Base-by-base conservation (phyloP, 2,113 vertebrate species). In the Percopsis transmontana region DNA sequence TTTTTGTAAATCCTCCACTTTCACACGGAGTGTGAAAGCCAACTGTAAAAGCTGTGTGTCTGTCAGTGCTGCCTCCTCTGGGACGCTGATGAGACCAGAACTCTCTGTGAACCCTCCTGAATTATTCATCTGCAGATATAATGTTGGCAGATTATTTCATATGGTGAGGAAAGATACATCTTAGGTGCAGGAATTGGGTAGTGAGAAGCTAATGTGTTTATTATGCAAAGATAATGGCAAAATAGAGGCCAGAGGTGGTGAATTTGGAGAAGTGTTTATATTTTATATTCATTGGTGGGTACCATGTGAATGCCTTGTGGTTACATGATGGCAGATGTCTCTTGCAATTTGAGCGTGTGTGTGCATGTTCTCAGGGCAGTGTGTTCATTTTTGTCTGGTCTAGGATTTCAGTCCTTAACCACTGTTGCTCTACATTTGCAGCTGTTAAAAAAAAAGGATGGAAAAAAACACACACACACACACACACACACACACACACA, bases 141-240 rank as follows among this genome's bases (percentile, higher is more conserved):
- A 91, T 91, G 86, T 88, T 84, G 79, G 86, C 89, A 92, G 91
- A 92, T 92, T 77, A 91, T 91, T 92, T 91, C 86, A 91, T 90
- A 87, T 85, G 85, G 87, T 83, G 70, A 58, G 84, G 84, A 87
- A 89, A 90, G 88, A 91, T 91, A 90, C 87, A 88, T 92, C 87
- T 91, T 85, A 70, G 77, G 82, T 85, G 79, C 84, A 76, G 74
- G 89, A 81, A 83, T 87, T 82, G 85, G 80, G 83, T 63, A 82
- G 80, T 71, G 85, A 79, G 75, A 86, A 83, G 85, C 84, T 89
- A 92, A 92, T 89, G 86, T 91, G 86, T 91, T 92, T 91, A 92
- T 92, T 92, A 92, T 92, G 85, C 91, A 79, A 80, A 89, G 86
- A 89, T 91, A 91, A 92, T 89, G 81, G 83, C 77, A 69, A 90